Conservation (phyloP, 2,888 invertebrate species). For the Cactoblastis cactorum region DNA sequence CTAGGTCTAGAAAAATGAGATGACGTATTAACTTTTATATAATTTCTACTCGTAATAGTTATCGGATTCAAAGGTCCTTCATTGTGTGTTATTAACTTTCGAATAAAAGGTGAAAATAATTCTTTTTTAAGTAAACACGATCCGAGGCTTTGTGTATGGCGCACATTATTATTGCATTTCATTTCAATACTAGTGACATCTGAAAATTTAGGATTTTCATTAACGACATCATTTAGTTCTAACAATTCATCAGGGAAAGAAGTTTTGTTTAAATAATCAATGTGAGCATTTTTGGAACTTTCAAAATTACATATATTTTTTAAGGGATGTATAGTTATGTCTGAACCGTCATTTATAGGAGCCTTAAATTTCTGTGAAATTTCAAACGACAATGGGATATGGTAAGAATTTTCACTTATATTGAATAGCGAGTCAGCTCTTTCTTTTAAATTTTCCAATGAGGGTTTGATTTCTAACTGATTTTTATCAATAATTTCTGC, state of each 20-base stretch:
- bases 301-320: neutral
- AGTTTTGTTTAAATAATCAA: neutral
- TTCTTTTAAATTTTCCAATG: neutral
- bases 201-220: neutral
- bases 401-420: neutral
- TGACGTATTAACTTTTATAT: neutral
- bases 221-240: neutral
- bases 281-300: neutral
- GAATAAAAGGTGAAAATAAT: constrained; percentile 55
- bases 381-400: neutral
- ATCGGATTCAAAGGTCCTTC: constrained; percentile 30
- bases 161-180: neutral
- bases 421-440: neutral
- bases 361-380: neutral
- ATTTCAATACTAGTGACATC: neutral
- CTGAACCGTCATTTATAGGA: neutral
- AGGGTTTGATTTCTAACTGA: neutral
- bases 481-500: neutral
- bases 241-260: neutral
- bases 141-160: neutral
- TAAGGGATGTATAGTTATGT: neutral
- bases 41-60: neutral
- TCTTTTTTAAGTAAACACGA: constrained; percentile 37
- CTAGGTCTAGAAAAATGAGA: neutral
- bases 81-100: constrained; percentile 46